These are phyloP conservation scores for Bambusicola thoracicus DNA, from an alignment of 2,113 vertebrate species.

Conservation along the genomic window DNA sequence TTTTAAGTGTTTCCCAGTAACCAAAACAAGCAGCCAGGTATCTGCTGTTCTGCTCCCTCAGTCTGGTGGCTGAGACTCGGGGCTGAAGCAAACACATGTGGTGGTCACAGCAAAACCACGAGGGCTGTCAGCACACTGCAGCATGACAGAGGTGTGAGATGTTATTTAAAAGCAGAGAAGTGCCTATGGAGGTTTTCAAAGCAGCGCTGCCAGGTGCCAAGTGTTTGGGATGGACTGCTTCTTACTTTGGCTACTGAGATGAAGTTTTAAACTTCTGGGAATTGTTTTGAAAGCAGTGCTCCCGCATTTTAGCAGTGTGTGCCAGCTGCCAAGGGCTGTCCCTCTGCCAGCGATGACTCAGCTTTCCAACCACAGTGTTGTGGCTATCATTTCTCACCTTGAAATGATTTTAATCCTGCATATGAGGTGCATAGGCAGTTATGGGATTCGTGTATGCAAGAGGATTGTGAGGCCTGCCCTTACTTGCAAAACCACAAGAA, in stretches of 20 bases:
- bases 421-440: slow-evolving; percentile 21
- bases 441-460: slow-evolving; percentile 24
- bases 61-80: background rate
- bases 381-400: slow-evolving; percentile 29
- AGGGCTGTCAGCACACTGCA: background rate
- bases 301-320: background rate
- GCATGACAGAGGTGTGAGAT: background rate
- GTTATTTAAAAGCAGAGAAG: background rate
- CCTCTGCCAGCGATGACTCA: slow-evolving; percentile 16
- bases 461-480: background rate
- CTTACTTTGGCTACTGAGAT: background rate
- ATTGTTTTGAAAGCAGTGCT: background rate
- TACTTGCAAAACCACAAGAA: slow-evolving; percentile 32
- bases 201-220: background rate
- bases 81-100: background rate
- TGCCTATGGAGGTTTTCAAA: background rate
- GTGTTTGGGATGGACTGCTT: background rate
- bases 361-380: slow-evolving; percentile 15
- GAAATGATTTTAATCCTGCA: slow-evolving; percentile 28
- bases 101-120: background rate
- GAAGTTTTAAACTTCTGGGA: background rate
- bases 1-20: slow-evolving; percentile 34
- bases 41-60: background rate
- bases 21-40: background rate
- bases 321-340: slow-evolving; percentile 16